Base-by-base conservation (phyloP, 2,888 invertebrate genomes). In the Brachylomia viminalis region DNA sequence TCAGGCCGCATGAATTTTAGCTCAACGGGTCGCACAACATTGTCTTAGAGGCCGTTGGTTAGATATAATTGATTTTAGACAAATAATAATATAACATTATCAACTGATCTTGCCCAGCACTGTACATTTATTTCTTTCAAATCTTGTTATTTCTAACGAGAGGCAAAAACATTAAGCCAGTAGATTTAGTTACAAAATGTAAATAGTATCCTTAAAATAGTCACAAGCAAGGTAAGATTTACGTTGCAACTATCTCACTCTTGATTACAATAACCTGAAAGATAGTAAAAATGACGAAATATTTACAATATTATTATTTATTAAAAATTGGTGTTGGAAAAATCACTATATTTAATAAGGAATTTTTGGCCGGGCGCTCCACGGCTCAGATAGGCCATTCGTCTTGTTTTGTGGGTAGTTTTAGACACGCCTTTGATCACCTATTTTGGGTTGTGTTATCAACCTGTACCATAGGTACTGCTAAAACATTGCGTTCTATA, bases 191-290 rank as follows among this genome's bases (percentile, higher is more conserved):
- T 72, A 62, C 15, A 77, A 78, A 68, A 65, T 88, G 72, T 77
- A 82, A 78, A 75, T 78, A 69, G 75, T 79, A 75, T 77, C 38
- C 79, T 80, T 84, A 87, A 0, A 77, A 64, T 79, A 84, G 73
- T 82, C 77, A 88, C 88, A 89, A 85, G 85, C 85, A 84, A 86
- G 77, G 80, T 83, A 88, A 66, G 70, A 69, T 75, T 86, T 77
- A 86, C 82, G 68, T 84, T 81, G 88, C 86, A 75, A 81, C 86
- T 75, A 75, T 89, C 87, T 89, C 89, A 88, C 89, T 90, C 88
- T 82, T 80, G 64, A 78, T 87, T 83, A 84, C 74, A 88, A 75
- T 82, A 66, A 77, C 58, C 47, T 75, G 79, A 80, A 85, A 87
- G 77, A 78, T 76, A 80, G 62, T 83, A 78, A 76, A 77, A 78